Conservation (phyloP, 2,888 invertebrate genomes). For the Polyommatus iphigenia region DNA sequence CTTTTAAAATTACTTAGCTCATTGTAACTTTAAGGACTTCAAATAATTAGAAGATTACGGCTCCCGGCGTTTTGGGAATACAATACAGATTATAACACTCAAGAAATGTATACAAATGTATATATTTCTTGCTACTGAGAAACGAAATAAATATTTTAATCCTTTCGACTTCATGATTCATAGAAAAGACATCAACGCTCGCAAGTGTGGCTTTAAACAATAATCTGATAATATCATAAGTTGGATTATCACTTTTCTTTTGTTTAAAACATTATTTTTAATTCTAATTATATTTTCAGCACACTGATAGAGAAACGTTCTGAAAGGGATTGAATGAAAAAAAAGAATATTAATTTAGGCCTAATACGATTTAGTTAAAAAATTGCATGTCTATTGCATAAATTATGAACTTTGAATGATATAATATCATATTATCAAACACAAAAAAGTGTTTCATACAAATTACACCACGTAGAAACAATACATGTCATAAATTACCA, state of each 20-base stretch:
- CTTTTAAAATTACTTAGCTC: background rate
- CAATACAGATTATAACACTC: constrained; percentile 21
- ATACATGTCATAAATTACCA: background rate
- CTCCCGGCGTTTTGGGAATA: background rate
- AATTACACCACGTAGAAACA: background rate
- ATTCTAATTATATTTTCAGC: too few relatives aligned
- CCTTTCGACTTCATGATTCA: constrained; percentile 26
- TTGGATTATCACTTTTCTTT: too few relatives aligned
- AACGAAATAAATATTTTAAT: constrained; percentile 4
- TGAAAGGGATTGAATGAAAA: too few relatives aligned
- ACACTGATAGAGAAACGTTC: too few relatives aligned
- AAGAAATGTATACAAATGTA: background rate
- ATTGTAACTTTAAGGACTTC: background rate
- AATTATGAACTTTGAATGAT: background rate
- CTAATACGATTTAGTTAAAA: too few relatives aligned
- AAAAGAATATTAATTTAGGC: too few relatives aligned
- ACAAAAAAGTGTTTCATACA: background rate
- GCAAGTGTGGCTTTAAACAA: background rate
- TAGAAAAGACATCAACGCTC: constrained; percentile 60
- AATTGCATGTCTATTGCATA: too few relatives aligned
- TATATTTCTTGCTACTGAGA: background rate
- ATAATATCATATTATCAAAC: background rate
- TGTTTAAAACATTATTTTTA: too few relatives aligned
- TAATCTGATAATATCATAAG: background rate
- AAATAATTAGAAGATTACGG: constrained; percentile 7